Evolutionary conservation across 2,797 vertebrate species (phyloP), one percentile per base, ranked within the genome.

Genomic region (Sitta carolinensis): DNA sequence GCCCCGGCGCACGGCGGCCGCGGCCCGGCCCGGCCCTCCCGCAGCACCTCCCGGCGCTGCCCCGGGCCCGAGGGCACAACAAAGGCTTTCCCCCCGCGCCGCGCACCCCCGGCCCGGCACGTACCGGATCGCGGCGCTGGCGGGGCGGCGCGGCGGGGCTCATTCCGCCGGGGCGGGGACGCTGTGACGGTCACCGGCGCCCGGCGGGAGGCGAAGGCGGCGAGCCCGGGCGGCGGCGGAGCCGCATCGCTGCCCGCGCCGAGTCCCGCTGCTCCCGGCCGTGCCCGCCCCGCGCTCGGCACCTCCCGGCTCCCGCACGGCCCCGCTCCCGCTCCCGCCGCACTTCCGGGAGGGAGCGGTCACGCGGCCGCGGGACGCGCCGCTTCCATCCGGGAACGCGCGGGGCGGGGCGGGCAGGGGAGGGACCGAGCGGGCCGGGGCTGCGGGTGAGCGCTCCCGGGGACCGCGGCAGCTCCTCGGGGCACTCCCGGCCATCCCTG

Each of bases 391-490:
- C 86, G 77, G 86, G 86, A 68, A 74, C 18, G 68, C 69, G 68
- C 54, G n/a, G n/a, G n/a, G 40, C 10, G 70, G 72, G 87, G 87
- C 50, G 70, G 78, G 42, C 40, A n/a, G 26, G 42, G 2, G 50
- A 27, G 27, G 50, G n/a, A n/a, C n/a, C n/a, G 12, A 30, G 27
- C 10, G 50, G 27, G 29, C 18, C 52, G 52, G 4, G 51, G 4
- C 21, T 36, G 13, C 2, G 22, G 22, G 27, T 3, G 29, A 15
- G 16, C 6, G 16, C 12, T 8, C 3, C 25, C 3, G 4, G 17
- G 18, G 2, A 6, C 1, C 29, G 1, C 34, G 2, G 30, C 7
- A 1, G 25, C 1, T 13, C 20, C n/a, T n/a, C n/a, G n/a, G n/a
- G n/a, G n/a, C n/a, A n/a, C n/a, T n/a, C n/a, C n/a, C n/a, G n/a